Evolutionary conservation across 2,797 vertebrate species (phyloP), one percentile per base, ranked within the genome.

Genomic region (Phrynocephalus vlangalii): DNA sequence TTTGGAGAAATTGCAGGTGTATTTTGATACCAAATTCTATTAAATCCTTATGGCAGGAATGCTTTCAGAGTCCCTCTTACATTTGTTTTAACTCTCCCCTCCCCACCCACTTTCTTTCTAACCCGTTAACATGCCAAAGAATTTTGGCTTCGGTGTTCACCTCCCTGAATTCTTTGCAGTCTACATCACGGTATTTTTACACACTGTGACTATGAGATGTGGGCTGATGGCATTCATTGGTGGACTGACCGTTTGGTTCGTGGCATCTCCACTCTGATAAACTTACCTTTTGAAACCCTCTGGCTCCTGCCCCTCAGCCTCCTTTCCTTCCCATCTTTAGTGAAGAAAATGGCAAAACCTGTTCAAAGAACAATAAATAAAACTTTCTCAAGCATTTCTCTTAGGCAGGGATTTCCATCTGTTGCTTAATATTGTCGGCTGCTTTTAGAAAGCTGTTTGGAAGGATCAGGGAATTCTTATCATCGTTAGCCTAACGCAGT

Each of bases 221-320:
- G 90, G 89, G 10, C 91, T 89, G 89, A 89, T 91, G 93, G 91
- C 90, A 91, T 92, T 94, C 91, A 93, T 92, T 94, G 93, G 91
- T 93, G 93, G 92, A 89, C 93, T 93, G 94, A 92, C 92, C 94
- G 73, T 86, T 91, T 82, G 94, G 91, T 95, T 90, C 90, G 90
- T 92, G 89, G 84, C 72, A 68, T 79, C 72, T 77, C 10, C 15
- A 15, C 30, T 6, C 9, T n/a, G 7, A 9, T 16, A 63, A 18
- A 63, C 63, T 38, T 84, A 26, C 15, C 10, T 88, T 30, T 3
- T 92, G 92, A 89, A 88, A 20, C 87, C 90, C 89, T 92, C 86
- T 92, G 89, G 89, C 91, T 87, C 85, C 90, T 3, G 88, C 79
- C 86, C 89, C 4, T 86, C 84, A 11, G 16, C 71, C 63, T 5